These are phyloP conservation scores for Eueides isabella DNA, from an alignment of 1,140 invertebrate genomes.

Conservation along the genomic window DNA sequence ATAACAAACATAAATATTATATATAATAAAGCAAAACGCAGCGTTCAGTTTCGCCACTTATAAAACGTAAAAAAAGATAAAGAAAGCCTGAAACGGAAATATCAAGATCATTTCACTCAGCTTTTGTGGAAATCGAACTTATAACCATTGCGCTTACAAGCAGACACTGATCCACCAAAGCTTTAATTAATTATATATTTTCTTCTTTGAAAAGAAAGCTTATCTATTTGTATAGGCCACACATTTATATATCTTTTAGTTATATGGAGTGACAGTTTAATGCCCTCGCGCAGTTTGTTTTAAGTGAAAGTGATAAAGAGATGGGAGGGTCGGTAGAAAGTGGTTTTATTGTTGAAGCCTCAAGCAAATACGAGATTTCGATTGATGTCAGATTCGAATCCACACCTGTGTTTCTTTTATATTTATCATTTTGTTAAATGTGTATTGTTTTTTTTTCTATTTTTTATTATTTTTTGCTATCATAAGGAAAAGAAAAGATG, in stretches of 20 bases:
- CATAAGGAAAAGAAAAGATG: too few species aligned
- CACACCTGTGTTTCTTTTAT: not conserved
- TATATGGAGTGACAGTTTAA: slow-evolving; percentile 8
- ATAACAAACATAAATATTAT: too few species aligned
- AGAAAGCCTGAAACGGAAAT: too few species aligned
- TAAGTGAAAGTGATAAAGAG: slow-evolving; percentile 32
- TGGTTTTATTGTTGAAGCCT: slow-evolving; percentile 29
- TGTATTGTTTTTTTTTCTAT: not conserved
- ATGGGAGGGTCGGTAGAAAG: slow-evolving; percentile 35
- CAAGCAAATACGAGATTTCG: slow-evolving; percentile 4
- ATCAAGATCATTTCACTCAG: too few species aligned
- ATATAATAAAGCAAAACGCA: too few species aligned
- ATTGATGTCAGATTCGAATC: not conserved
- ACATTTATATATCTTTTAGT: not conserved
- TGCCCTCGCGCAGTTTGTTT: slow-evolving; percentile 18
- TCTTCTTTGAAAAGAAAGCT: not conserved
- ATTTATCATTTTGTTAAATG: not conserved
- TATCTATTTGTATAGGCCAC: not conserved
- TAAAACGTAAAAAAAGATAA: too few species aligned
- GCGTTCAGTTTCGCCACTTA: too few species aligned
- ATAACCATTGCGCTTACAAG: too few species aligned
- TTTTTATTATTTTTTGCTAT: too few species aligned
- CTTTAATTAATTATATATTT: too few species aligned
- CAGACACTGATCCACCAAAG: too few species aligned
- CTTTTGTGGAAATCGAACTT: too few species aligned